Evolutionary conservation across 2,113 vertebrate species (phyloP).

Genomic region (Probosciger aterrimus): DNA sequence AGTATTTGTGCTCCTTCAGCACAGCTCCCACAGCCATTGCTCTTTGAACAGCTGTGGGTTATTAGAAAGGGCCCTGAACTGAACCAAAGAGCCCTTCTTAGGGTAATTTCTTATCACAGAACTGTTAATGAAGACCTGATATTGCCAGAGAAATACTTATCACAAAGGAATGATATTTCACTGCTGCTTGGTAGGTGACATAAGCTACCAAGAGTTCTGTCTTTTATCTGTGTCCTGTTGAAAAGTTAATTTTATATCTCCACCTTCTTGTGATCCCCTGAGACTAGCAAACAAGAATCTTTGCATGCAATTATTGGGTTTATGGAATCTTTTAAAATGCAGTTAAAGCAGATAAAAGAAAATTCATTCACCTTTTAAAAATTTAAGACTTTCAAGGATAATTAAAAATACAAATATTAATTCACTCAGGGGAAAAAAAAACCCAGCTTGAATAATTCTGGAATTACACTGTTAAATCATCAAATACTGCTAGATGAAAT

Average conservation of each 20-base stretch:
- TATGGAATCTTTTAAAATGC: background rate
- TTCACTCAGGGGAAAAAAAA: background rate
- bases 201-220: background rate
- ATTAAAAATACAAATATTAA: background rate
- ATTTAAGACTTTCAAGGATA: background rate
- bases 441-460: background rate
- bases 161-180: background rate
- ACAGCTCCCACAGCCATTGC: background rate
- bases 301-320: background rate
- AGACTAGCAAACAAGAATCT: background rate
- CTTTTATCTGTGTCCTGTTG: background rate
- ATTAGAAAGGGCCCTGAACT: constrained; percentile 31
- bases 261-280: background rate
- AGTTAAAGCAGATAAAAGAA: background rate
- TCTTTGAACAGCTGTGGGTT: constrained; percentile 48
- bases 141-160: background rate
- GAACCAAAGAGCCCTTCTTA: background rate
- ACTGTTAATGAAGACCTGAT: constrained; percentile 42
- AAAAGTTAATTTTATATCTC: constrained; percentile 32
- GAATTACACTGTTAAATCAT: background rate
- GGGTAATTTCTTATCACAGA: constrained; percentile 29
- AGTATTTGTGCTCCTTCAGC: background rate
- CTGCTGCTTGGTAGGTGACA: background rate
- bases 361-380: background rate
- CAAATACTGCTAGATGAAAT: background rate